Percentiles rank a stretch among this genome's conserved stretches.
phyloP scores from a whole-genome alignment of 1,140 invertebrate genomes.

The Euglossa dilemma region DNA sequence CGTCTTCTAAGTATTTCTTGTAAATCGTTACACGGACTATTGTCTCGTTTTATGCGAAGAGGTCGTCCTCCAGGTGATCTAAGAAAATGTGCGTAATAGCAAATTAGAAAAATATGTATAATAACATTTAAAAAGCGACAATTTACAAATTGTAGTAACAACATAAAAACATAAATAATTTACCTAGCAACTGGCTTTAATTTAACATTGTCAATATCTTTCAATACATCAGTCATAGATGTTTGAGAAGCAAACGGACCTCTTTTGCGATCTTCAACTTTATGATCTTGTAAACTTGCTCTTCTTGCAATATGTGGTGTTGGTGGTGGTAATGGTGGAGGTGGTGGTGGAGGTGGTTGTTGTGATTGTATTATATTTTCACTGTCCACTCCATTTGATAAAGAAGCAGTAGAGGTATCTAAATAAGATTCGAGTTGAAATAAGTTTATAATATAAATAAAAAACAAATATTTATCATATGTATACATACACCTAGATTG shows the following conservation, averaged over 20 bases:
- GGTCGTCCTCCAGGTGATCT: conserved; percentile 79
- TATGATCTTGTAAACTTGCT: conserved; percentile 80
- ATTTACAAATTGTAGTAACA: background rate
- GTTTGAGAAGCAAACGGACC: conserved; percentile 72
- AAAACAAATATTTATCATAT: conserved; percentile 17
- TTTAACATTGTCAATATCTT: conserved; percentile 78
- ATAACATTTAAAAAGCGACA: background rate
- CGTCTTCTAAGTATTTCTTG: conserved; percentile 80
- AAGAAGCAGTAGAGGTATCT: conserved; percentile 69
- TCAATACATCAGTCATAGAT: conserved; percentile 78
- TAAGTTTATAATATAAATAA: conserved; percentile 12
- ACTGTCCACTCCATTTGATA: conserved; percentile 67
- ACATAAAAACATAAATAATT: background rate
- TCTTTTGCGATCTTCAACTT: conserved; percentile 76
- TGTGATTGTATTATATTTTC: conserved; percentile 46
- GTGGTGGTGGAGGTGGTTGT: conserved; percentile 66
- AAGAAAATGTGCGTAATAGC: conserved; percentile 23
- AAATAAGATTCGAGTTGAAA: conserved; percentile 25
- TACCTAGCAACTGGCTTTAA: conserved; percentile 78
- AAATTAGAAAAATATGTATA: background rate
- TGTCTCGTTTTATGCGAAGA: conserved; percentile 75
- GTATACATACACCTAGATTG: conserved; percentile 66
- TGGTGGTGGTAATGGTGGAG: conserved; percentile 77
- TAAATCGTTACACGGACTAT: conserved; percentile 81
- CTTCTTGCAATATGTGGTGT: conserved; percentile 80